Evolutionary conservation across 2,888 invertebrate species (phyloP).

Genomic region (Lissonota sp.): DNA sequence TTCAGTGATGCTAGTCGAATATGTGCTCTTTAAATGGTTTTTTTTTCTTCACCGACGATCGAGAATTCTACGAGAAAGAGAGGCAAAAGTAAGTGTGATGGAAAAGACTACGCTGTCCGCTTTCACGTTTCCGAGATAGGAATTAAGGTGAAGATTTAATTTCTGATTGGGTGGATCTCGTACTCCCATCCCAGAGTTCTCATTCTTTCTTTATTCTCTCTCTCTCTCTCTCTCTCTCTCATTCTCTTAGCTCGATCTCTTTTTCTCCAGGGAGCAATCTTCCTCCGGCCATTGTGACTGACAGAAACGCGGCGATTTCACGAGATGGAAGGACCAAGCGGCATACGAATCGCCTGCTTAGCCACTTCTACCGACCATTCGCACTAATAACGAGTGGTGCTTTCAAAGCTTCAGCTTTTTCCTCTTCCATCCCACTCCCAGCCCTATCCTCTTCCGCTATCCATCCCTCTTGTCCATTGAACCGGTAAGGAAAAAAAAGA

Average conservation of each 20-base stretch:
- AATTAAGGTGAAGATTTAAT: constrained; percentile 83
- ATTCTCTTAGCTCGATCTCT: constrained; percentile 33
- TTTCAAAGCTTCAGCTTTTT: constrained; percentile 52
- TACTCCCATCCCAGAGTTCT: constrained; percentile 41
- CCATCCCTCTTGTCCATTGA: constrained; percentile 49
- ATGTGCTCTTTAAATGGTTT: background rate
- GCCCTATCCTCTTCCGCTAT: constrained; percentile 6
- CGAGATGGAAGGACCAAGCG: constrained; percentile 81
- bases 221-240: constrained; percentile 35
- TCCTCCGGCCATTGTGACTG: constrained; percentile 81
- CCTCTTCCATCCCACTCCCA: constrained; percentile 28
- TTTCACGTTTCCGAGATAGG: constrained; percentile 44
- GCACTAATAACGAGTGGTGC: constrained; percentile 74
- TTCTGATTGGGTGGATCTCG: constrained; percentile 80
- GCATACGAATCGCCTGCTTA: constrained; percentile 82
- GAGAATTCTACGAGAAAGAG: background rate
- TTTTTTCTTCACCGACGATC: constrained; percentile 18
- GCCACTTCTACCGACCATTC: constrained; percentile 74
- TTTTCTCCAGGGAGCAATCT: constrained; percentile 77
- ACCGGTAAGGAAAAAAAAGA: background rate
- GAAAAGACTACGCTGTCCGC: constrained; percentile 18
- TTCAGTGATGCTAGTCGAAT: too few relatives aligned
- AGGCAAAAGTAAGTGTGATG: background rate
- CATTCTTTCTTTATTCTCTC: constrained; percentile 24
- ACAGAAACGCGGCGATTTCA: constrained; percentile 81